phyloP scores from a whole-genome alignment of 1,140 invertebrate species.

The Tachypleus tridentatus region DNA sequence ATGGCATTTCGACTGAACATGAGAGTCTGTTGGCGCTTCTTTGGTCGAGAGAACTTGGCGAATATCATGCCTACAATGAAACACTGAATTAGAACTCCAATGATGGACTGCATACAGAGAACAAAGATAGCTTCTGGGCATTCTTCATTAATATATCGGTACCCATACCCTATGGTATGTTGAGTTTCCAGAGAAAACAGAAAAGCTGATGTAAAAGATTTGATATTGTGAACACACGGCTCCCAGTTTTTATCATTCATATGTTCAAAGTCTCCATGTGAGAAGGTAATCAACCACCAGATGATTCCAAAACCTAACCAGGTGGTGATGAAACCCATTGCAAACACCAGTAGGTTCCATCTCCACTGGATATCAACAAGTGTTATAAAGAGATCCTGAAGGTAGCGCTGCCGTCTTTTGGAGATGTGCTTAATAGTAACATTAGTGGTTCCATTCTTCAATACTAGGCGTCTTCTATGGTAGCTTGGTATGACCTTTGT shows the following conservation, averaged over 20 bases:
- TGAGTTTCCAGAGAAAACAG: constrained; percentile 86
- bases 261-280: constrained; percentile 83
- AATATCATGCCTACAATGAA: constrained; percentile 80
- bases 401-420: constrained; percentile 68
- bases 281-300: constrained; percentile 86
- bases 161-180: constrained; percentile 63
- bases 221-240: constrained; percentile 69
- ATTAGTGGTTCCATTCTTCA: constrained; percentile 89
- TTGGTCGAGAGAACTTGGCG: constrained; percentile 90
- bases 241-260: constrained; percentile 52
- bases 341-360: constrained; percentile 90
- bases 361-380: constrained; percentile 87
- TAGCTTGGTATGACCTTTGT: constrained; percentile 35
- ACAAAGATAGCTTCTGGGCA: constrained; percentile 93
- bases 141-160: constrained; percentile 74
- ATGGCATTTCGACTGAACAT: constrained; percentile 86
- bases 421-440: constrained; percentile 83
- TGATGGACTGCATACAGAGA: constrained; percentile 94
- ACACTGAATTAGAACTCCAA: constrained; percentile 78
- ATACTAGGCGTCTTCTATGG: constrained; percentile 68
- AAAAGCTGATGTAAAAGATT: constrained; percentile 73
- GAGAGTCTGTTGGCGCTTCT: constrained; percentile 84
- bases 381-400: constrained; percentile 38
- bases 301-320: constrained; percentile 85
- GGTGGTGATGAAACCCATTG: constrained; percentile 75